Evolutionary conservation across 2,113 vertebrate genomes (phyloP), one percentile per base, ranked within the genome.

Genomic region (Brachyistius frenatus): DNA sequence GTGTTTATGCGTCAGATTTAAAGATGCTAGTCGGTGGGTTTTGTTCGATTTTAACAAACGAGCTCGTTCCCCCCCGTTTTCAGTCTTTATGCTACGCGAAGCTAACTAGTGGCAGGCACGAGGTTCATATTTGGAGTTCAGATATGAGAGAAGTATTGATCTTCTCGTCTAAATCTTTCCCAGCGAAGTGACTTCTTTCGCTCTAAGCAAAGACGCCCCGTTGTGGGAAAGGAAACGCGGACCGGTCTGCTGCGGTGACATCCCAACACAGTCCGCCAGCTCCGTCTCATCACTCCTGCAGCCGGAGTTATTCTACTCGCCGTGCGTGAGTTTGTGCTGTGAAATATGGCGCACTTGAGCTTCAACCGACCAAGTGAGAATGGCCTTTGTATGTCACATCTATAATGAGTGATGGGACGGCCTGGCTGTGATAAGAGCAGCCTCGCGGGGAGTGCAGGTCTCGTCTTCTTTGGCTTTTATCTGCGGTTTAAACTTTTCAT

Each of bases 381-480:
- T 57, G 64, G 84, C 76, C 30, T 80, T 84, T 88, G 63, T 73
- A 14, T 86, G 81, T 85, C 85, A 75, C 81, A 79, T 85, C 60
- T 74, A 49, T 77, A 63, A 81, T 80, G 86, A 88, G 57, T 64
- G 69, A 91, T 73, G 71, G 57, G 78, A 83, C 55, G 62, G 71
- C 68, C 23, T 62, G 73, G 58, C 71, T 66, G 66, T 65, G 81
- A 80, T 66, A 49, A 75, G 69, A 69, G 53, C 13, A 2, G 36
- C 64, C 69, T 64, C 1, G 15, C 16, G 44, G 41, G 5, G 14
- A 66, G 36, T 36, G 66, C 1, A 36, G 66, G n/a, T 66, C 70
- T 66, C 31, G 2, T 64, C 53, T 2, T 73, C 61, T 67, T 37
- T 7, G 33, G 62, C 58, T 63, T 82, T 76, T 6, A 91, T 72